Base-by-base conservation (phyloP, 2,888 invertebrate genomes). In the Rhagium mordax region DNA sequence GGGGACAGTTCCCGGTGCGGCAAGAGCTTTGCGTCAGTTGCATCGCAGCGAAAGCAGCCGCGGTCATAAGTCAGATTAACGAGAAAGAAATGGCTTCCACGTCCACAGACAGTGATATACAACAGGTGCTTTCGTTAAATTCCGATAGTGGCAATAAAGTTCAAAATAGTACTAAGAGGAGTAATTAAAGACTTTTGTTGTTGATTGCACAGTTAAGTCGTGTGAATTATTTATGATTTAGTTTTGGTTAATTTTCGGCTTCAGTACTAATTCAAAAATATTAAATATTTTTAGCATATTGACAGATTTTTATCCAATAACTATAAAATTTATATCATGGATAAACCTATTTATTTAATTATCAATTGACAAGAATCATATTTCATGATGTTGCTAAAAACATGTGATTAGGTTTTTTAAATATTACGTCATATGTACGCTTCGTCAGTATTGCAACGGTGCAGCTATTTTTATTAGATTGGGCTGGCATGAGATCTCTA, bases 21-120 rank as follows among this genome's bases (percentile, higher is more conserved):
- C 85, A 84, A 75, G 86, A 86, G 70, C 81, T 86, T 8, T 87
- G 86, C 73, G 85, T 84, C 59, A 86, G 83, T 75, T 87, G 87
- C 75, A 86, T 86, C 60, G 86, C 86, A 15, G 85, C 85, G 51
- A 81, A 82, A 72, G 79, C 82, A 24, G 80, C 80, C 55, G 74
- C 78, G 49, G 71, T 75, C 71, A 70, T 72, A 16, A 62, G 53
- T 48, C 70, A 70, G 41, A 29, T 67, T 3, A 66, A 61, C 47
- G 68, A 72, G 27, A 70, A 71, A 33, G 70, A 48, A 13, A 55
- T 64, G 41, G 21, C 74, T 48, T 70, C 75, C 13, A 62, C 74
- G 15, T 72, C 74, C 16, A 48, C 64, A 15, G 72, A 71, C 10
- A 61, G 65, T 53, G 69, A 74, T 61, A 70, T 75, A 48, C 75